Evolutionary conservation across 2,113 vertebrate genomes (phyloP), one percentile per base, ranked within the genome.

Genomic region (Entomyzon cyanotis): DNA sequence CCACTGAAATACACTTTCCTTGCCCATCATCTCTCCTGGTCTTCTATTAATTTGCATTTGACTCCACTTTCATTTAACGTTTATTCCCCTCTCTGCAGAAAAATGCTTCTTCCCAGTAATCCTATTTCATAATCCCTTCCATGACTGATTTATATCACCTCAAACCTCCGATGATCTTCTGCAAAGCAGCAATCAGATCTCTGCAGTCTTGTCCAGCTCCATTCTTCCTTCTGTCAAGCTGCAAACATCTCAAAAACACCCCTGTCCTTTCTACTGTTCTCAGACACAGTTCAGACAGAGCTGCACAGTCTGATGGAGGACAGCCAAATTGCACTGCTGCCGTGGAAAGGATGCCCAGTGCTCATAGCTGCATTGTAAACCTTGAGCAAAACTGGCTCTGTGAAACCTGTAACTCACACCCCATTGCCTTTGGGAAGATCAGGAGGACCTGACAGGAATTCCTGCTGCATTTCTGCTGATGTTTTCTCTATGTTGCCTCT

Each of bases 121-220:
- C 31, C 41, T 50, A 1, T 68, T 56, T 74, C 46, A 68, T 84
- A 60, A 65, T 79, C 53, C 28, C 25, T 87, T 46, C 59, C 1
- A 0, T 67, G 64, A 31, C 60, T 33, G 19, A 70, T 90, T 86
- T 59, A 11, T 35, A 19, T 17, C 1, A 0, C 47, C 53, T 69
- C 0, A 0, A 42, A n/a, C 30, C 25, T 74, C 42, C 35, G 1
- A 0, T 42, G 25, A 42, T 84, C n/a, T 71, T 53, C 62, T 62
- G 37, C 58, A 56, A 22, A 49, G 63, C 46, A 47, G 71, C 85
- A 60, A 19, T n/a, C 33, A 74, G 63, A 53, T 21, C 24, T 46
- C 75, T 65, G 35, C 56, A 4, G 22, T 11, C 44, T 53, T 55
- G 58, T 56, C 69, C 18, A 67, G 1, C n/a, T 7, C 47, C 31